Percentiles rank a stretch among this genome's conserved stretches.
phyloP scores from a whole-genome alignment of 2,797 vertebrate genomes.

The Tragelaphus eurycerus region DNA sequence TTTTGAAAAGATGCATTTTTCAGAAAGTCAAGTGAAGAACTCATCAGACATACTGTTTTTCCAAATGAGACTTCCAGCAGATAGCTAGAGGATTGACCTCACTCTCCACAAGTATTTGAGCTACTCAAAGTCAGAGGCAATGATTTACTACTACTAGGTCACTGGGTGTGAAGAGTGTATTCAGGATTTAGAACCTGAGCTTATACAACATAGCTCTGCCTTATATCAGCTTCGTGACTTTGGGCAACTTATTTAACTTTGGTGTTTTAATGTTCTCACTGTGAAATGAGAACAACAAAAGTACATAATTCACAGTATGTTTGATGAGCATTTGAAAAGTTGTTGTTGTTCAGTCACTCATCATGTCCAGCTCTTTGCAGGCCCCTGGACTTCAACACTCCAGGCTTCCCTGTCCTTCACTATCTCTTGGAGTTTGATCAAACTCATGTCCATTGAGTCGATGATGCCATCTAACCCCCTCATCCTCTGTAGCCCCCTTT shows the following conservation, averaged over 20 bases:
- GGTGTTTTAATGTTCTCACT: not conserved
- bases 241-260: not conserved
- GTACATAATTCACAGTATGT: not conserved
- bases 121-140: not conserved
- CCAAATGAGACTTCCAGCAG: not conserved
- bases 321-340: not conserved
- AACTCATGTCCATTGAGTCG: not conserved
- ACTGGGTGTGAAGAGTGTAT: not conserved
- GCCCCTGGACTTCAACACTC: not conserved
- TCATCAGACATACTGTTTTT: not conserved
- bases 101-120: not conserved
- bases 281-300: not conserved
- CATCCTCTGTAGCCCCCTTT: not conserved
- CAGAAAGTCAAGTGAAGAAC: not conserved
- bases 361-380: not conserved
- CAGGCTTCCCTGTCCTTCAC: not conserved
- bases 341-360: not conserved
- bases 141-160: not conserved
- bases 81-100: not conserved
- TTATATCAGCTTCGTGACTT: rapidly evolving
- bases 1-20: not conserved
- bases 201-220: not conserved
- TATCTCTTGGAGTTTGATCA: not conserved
- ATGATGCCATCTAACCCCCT: not conserved
- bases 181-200: not conserved